Conservation (phyloP, 2,888 invertebrate genomes). For the Catocala nupta region DNA sequence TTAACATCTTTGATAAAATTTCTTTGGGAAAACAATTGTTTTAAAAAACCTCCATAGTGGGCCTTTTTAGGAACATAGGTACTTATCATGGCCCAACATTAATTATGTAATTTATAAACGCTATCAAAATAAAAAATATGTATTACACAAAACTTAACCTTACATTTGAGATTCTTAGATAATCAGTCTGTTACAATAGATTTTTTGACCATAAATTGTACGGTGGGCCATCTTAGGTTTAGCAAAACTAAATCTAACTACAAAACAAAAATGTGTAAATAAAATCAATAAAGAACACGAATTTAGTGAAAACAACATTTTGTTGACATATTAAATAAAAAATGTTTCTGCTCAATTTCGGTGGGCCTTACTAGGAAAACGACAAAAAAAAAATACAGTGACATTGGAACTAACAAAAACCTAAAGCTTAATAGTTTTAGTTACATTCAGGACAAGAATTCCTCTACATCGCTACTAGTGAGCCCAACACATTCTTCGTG, state of each 20-base stretch:
- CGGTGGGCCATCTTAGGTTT: no score
- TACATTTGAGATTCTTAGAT: no score
- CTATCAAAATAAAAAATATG: background rate
- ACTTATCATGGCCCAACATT: background rate
- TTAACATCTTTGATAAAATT: background rate
- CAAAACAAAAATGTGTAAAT: conserved; percentile 5
- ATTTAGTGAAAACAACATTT: background rate
- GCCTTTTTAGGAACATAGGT: no score
- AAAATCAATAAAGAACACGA: background rate
- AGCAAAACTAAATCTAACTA: no score
- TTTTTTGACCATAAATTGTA: background rate
- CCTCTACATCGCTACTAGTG: no score
- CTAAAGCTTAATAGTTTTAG: background rate
- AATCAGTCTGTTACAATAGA: background rate
- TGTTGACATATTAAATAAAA: background rate
- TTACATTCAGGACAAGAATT: conserved; percentile 7
- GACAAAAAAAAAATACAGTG: background rate
- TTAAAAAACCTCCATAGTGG: no score
- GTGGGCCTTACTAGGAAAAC: background rate
- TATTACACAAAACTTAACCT: no score
- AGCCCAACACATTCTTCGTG: no score
- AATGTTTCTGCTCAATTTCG: background rate
- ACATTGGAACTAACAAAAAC: no score
- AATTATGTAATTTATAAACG: background rate
- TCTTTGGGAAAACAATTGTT: no score